phyloP scores from a whole-genome alignment of 2,888 invertebrate genomes.

The Tiliacea aurago region DNA sequence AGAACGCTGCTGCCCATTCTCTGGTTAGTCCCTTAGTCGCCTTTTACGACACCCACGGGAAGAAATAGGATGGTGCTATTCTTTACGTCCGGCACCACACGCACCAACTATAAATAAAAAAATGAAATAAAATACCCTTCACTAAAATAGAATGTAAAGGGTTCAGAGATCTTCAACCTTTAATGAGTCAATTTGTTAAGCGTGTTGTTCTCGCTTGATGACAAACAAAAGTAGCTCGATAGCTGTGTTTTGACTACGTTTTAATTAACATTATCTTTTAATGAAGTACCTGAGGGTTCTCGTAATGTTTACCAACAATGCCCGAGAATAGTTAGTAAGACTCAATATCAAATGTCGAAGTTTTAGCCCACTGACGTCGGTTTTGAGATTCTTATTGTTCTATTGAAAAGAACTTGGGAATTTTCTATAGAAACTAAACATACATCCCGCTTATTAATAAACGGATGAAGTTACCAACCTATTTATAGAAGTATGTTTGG shows the following conservation, averaged over 20 bases:
- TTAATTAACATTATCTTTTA: constrained; percentile 36
- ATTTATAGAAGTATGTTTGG: neutral
- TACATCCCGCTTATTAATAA: neutral
- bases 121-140: neutral
- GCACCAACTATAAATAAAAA: too few species aligned
- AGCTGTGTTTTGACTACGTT: constrained; percentile 5
- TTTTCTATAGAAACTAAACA: neutral
- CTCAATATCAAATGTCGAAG: neutral
- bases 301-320: constrained; percentile 5
- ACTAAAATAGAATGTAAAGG: neutral
- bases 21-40: too few species aligned
- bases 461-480: too few species aligned
- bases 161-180: constrained; percentile 20
- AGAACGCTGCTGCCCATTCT: too few species aligned
- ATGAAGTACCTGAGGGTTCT: neutral
- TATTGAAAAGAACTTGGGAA: too few species aligned
- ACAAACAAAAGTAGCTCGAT: constrained; percentile 28
- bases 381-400: neutral
- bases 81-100: too few species aligned
- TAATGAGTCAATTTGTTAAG: constrained; percentile 18
- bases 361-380: neutral
- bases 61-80: too few species aligned
- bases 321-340: neutral
- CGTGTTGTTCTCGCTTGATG: constrained; percentile 24
- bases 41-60: too few species aligned